Conservation (phyloP, 2,113 vertebrate genomes). For the Bos taurus region ARS-UCD2.0 NC_037348.1:9067501-9068000, state of each 20-base stretch:
- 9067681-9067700: background rate
- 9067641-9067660: background rate
- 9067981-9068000: background rate
- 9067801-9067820: background rate
- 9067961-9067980: background rate
- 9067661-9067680: background rate
- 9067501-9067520: background rate
- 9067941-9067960: background rate
- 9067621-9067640: background rate
- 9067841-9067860: background rate
- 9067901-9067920: background rate
- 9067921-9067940: background rate
- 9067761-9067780: background rate
- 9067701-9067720: background rate
- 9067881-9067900: background rate
- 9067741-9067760: background rate
- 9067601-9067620: background rate
- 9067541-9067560: background rate
- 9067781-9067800: background rate
- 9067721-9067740: background rate
- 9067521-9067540: background rate
- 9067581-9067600: background rate
- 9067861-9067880: background rate
- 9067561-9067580: background rate
- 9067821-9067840: background rate